Evolutionary conservation across 2,113 vertebrate genomes (phyloP).

Genomic region (Rhinichthys klamathensis): DNA sequence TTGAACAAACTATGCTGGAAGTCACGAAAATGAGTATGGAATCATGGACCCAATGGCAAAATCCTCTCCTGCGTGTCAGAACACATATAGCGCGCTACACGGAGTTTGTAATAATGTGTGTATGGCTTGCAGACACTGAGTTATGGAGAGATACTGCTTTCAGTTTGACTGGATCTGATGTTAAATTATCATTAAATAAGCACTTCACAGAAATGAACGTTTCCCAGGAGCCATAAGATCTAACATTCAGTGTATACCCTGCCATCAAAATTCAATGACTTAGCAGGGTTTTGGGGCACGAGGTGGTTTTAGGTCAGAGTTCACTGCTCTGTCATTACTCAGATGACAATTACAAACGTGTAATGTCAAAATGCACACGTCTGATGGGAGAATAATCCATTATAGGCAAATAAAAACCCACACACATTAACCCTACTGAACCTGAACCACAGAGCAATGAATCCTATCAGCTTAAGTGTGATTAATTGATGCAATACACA

Average conservation of each 20-base stretch:
- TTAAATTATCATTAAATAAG: conserved; percentile 26
- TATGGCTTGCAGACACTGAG: background rate
- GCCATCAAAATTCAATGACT: conserved; percentile 22
- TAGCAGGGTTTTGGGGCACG: background rate
- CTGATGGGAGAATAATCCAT: conserved; percentile 30
- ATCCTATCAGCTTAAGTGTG: conserved; percentile 25
- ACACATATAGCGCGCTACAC: background rate
- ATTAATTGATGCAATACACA: conserved; percentile 24
- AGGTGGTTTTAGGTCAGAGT: background rate
- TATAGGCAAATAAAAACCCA: conserved; percentile 26
- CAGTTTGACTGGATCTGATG: background rate
- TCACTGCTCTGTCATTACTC: conserved; percentile 31
- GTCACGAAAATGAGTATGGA: background rate
- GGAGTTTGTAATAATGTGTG: background rate
- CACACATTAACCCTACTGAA: conserved; percentile 14
- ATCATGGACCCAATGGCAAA: conserved; percentile 5
- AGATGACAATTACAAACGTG: background rate
- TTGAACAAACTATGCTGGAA: conserved; percentile 17
- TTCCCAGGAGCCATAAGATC: background rate
- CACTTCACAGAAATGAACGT: background rate
- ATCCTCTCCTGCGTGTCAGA: background rate
- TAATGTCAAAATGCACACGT: conserved; percentile 9
- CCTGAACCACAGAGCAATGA: conserved; percentile 26
- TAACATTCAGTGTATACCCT: background rate
- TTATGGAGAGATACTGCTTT: background rate